Conservation (phyloP, 2,113 vertebrate genomes). For the Acrocephalus kingi region DNA sequence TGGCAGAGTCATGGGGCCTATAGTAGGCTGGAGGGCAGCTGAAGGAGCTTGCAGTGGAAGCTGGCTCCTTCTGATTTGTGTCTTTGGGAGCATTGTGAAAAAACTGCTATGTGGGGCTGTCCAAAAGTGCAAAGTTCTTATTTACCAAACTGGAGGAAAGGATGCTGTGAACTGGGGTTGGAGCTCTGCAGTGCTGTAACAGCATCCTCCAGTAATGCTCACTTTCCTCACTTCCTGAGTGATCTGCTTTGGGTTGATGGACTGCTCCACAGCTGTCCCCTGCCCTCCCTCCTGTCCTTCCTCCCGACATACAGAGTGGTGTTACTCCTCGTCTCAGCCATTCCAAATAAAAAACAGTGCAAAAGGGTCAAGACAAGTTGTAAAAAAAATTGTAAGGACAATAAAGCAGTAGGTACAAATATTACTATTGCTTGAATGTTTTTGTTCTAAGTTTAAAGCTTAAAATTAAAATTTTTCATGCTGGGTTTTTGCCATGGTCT, state of each 20-base stretch:
- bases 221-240: neutral
- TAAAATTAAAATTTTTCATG: neutral
- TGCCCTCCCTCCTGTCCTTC: neutral
- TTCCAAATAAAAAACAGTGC: neutral
- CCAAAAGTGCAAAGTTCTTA: neutral
- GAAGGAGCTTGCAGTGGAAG: neutral
- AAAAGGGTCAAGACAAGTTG: neutral
- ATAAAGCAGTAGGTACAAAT: neutral
- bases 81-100: neutral
- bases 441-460: neutral
- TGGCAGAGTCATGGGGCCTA: accelerated
- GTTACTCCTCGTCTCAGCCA: neutral
- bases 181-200: neutral
- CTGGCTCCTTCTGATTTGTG: neutral
- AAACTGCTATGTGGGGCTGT: neutral
- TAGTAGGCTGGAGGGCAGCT: neutral
- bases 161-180: neutral
- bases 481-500: neutral
- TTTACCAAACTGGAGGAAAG: neutral
- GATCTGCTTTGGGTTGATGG: neutral
- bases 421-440: neutral
- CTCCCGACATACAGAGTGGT: neutral
- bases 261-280: neutral
- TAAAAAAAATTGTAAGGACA: neutral
- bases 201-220: neutral